These are phyloP conservation scores for Dascillus cervinus DNA, from an alignment of 2,888 invertebrate genomes.

Conservation along the genomic window DNA sequence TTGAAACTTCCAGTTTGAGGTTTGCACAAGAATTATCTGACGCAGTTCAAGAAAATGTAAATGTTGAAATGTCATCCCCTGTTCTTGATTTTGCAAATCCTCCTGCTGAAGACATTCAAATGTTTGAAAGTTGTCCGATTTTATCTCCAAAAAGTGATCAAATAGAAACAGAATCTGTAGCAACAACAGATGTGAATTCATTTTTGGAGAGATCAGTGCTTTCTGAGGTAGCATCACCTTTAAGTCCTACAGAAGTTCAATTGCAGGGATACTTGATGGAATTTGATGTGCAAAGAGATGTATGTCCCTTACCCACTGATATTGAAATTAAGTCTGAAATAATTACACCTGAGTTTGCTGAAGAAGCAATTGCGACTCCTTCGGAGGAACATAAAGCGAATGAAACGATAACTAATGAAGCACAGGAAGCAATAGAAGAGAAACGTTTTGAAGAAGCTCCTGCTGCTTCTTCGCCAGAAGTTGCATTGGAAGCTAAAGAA, in stretches of 20 bases:
- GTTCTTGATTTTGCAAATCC: conserved; percentile 3
- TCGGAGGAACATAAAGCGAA: conserved; percentile 29
- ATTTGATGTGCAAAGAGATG: conserved; percentile 4
- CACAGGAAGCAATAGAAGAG: no score
- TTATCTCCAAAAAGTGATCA: conserved; percentile 16
- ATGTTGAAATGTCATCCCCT: no score
- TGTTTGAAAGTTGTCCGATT: conserved; percentile 11
- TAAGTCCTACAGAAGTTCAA: conserved; percentile 20
- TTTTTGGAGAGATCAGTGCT: conserved; percentile 26
- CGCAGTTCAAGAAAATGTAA: no score
- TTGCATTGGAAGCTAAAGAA: conserved; percentile 8
- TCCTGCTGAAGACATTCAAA: conserved; percentile 2
- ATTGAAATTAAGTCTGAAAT: conserved; percentile 24
- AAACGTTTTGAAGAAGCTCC: no score
- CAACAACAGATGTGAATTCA: conserved; percentile 25
- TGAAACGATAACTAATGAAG: conserved; percentile 12
- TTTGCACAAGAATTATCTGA: conserved; percentile 17
- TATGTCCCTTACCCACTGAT: conserved; percentile 16
- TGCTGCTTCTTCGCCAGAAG: conserved; percentile 13
- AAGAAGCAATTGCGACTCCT: conserved; percentile 27
- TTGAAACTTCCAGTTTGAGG: no score
- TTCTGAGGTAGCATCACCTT: conserved; percentile 25
- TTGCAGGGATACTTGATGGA: conserved; percentile 4
- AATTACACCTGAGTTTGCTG: conserved; percentile 30
- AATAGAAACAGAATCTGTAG: conserved; percentile 19